Percentiles rank a stretch among this genome's conserved stretches.
Evolutionary conservation across 2,113 vertebrate genomes (phyloP).

Genomic region (Pelobates fuscus): DNA sequence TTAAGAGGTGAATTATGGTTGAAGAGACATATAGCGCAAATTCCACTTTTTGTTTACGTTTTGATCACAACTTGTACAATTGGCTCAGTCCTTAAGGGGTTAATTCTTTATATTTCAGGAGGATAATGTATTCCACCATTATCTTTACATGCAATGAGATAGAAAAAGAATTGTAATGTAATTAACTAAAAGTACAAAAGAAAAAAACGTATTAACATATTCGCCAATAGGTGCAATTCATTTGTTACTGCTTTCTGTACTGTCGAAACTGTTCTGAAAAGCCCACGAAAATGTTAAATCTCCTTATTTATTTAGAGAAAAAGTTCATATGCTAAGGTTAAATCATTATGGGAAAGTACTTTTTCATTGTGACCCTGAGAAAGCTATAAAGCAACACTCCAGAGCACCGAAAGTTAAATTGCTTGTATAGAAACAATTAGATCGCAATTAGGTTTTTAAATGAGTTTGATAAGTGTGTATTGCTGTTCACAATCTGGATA

Average conservation of each 20-base stretch:
- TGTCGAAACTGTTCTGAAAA: too few relatives aligned
- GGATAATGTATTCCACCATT: too few relatives aligned
- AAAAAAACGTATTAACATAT: too few relatives aligned
- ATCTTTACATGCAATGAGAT: too few relatives aligned
- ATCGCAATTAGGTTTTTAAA: slow-evolving; percentile 47
- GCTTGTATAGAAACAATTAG: slow-evolving; percentile 39
- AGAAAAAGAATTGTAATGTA: too few relatives aligned
- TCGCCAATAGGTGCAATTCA: neutral
- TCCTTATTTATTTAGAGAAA: slow-evolving; percentile 12
- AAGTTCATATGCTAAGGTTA: slow-evolving; percentile 8
- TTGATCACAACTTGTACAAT: too few relatives aligned
- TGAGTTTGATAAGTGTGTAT: slow-evolving; percentile 33
- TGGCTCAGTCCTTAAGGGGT: too few relatives aligned
- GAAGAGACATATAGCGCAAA: too few relatives aligned
- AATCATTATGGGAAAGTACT: neutral
- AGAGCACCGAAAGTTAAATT: slow-evolving; percentile 52
- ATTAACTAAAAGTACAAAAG: too few relatives aligned
- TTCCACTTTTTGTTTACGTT: too few relatives aligned
- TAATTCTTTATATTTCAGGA: too few relatives aligned
- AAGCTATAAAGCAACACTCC: slow-evolving; percentile 43
- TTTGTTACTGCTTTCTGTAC: slow-evolving; percentile 14
- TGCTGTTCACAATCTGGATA: slow-evolving; percentile 40
- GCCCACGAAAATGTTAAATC: neutral
- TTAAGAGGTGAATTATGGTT: too few relatives aligned
- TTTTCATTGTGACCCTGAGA: neutral